Base-by-base conservation (phyloP, 2,888 invertebrate genomes). In the Drosophila borborema region DNA sequence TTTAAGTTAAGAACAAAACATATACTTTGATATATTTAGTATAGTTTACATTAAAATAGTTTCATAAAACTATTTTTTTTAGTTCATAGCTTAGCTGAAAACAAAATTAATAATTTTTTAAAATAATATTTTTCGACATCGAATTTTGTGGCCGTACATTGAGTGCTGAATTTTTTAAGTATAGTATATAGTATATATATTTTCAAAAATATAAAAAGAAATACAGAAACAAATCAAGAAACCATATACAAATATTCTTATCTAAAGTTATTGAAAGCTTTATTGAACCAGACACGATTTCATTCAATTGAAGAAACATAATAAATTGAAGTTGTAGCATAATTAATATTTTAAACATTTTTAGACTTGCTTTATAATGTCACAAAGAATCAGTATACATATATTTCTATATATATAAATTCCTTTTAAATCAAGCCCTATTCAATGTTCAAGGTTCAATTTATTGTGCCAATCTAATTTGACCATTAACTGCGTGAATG, bases 401-500 rank as follows among this genome's bases (percentile, higher is more conserved):
- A n/a, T n/a, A n/a, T n/a, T n/a, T n/a, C n/a, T n/a, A 10, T 48
- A n/a, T n/a, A 49, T n/a, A 49, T 18, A 51, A 34, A 18, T 18
- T 34, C 12, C 49, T 53, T 41, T n/a, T n/a, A 58, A n/a, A 63
- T 41, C 28, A 68, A 67, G n/a, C n/a, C n/a, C n/a, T n/a, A n/a
- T n/a, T n/a, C n/a, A n/a, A n/a, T n/a, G n/a, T 8, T 9, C 34
- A 28, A 31, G 51, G n/a, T 16, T 48, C 20, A 9, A 55, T n/a
- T 36, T n/a, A 8, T 59, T 67, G 18, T 38, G 18, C 14, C 20
- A 46, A 48, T 10, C 23, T 65, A 62, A 72, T 67, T 69, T 40
- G 51, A 53, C 23, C 46, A 72, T 75, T 86, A 75, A 68, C 59
- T 74, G 84, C 70, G 74, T 68, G 73, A n/a, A 41, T 41, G 55